phyloP scores from a whole-genome alignment of 2,888 invertebrate species.

The Bombylius major region DNA sequence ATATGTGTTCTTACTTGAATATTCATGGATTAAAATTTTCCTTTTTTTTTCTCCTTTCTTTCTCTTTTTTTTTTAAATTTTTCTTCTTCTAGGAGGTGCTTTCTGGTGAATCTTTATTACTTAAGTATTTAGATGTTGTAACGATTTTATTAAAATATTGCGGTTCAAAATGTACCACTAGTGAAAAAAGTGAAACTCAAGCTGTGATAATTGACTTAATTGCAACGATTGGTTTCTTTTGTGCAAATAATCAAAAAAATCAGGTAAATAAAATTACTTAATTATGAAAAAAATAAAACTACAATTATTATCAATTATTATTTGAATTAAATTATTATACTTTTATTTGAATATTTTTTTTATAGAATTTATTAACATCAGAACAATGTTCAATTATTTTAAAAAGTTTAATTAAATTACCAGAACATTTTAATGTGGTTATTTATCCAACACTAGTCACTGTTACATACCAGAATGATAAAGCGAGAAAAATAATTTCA shows the following conservation, averaged over 20 bases:
- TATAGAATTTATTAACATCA: conserved; percentile 30
- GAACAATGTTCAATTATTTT: conserved; percentile 34
- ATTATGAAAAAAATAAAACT: too few relatives aligned
- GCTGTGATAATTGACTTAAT: conserved; percentile 36
- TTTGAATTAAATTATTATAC: too few relatives aligned
- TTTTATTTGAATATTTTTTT: not conserved
- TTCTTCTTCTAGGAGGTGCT: conserved; percentile 27
- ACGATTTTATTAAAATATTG: conserved; percentile 31
- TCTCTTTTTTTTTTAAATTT: too few relatives aligned
- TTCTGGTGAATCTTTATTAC: conserved; percentile 28
- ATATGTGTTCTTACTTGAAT: too few relatives aligned
- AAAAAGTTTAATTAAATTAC: conserved; percentile 33
- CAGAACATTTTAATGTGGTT: conserved; percentile 31
- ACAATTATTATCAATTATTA: too few relatives aligned
- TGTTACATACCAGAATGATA: conserved; percentile 31
- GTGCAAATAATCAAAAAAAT: conserved; percentile 33
- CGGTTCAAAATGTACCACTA: conserved; percentile 22
- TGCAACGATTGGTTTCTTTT: conserved; percentile 35
- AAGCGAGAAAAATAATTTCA: conserved; percentile 31
- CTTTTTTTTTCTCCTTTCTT: too few relatives aligned
- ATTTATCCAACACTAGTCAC: conserved; percentile 36
- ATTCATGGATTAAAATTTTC: too few relatives aligned
- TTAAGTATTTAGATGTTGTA: conserved; percentile 35
- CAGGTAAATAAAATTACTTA: conserved; percentile 20
- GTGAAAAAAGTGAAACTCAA: conserved; percentile 30